Evolutionary conservation across 2,113 vertebrate species (phyloP).

Genomic region (Eptatretus burgeri): DNA sequence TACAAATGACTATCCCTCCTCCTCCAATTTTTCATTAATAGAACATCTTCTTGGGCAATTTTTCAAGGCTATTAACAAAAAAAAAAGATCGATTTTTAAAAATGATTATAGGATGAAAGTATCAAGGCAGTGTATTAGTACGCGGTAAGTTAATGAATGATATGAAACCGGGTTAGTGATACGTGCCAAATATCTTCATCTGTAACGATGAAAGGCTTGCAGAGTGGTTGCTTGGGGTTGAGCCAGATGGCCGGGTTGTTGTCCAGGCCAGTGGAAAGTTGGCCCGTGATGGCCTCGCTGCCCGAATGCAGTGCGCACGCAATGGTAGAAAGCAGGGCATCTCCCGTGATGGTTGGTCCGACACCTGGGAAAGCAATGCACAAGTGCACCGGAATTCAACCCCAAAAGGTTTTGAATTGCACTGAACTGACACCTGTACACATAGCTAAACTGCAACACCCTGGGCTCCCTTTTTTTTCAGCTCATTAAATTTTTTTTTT

Average conservation of each 20-base stretch:
- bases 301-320: constrained; percentile 68
- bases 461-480: no score
- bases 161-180: background rate
- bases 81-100: background rate
- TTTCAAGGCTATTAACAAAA: background rate
- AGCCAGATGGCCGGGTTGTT: constrained; percentile 70
- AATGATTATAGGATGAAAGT: background rate
- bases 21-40: background rate
- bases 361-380: constrained; percentile 21
- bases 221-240: constrained; percentile 50
- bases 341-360: constrained; percentile 36
- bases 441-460: no score
- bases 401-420: no score
- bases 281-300: constrained; percentile 45
- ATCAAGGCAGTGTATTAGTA: background rate
- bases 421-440: no score
- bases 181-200: constrained; percentile 56
- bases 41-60: background rate
- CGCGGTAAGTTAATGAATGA: background rate
- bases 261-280: constrained; percentile 42
- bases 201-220: constrained; percentile 52
- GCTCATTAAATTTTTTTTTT: no score
- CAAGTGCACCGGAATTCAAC: no score
- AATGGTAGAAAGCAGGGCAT: constrained; percentile 46
- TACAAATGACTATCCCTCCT: no score